Percentiles rank a stretch among this genome's conserved stretches.
Evolutionary conservation across 2,888 invertebrate species (phyloP).

Genomic region (Erebia ligea): DNA sequence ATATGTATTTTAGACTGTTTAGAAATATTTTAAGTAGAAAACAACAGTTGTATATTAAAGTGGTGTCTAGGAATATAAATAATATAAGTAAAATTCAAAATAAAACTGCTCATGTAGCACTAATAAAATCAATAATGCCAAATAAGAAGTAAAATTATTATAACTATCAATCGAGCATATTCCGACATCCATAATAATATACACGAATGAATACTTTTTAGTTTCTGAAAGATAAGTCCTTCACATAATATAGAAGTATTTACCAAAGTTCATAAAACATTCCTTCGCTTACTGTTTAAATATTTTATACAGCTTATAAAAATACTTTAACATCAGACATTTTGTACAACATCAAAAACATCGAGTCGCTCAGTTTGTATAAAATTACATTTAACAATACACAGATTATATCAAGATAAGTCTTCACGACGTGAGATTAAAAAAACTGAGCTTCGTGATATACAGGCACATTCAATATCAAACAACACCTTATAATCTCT

Average conservation of each 20-base stretch:
- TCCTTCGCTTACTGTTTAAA: constrained; percentile 18
- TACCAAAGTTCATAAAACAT: constrained; percentile 10
- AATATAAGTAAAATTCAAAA: too few species aligned
- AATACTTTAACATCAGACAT: constrained; percentile 69
- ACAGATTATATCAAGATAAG: constrained; percentile 38
- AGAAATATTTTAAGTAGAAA: too few species aligned
- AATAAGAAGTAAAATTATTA: too few species aligned
- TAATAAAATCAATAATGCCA: too few species aligned
- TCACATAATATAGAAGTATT: background rate
- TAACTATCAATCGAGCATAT: too few species aligned
- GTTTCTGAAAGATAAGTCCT: background rate
- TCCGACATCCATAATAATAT: too few species aligned
- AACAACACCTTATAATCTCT: constrained; percentile 35
- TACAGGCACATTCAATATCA: constrained; percentile 51
- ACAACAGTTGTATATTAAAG: too few species aligned
- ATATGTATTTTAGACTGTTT: too few species aligned
- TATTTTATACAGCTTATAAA: constrained; percentile 63
- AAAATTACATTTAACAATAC: constrained; percentile 47
- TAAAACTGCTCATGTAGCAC: too few species aligned
- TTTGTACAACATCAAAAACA: constrained; percentile 78
- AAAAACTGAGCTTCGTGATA: constrained; percentile 37
- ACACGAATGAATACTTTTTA: background rate
- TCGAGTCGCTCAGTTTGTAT: constrained; percentile 52
- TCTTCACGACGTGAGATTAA: constrained; percentile 38
- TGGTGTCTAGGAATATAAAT: too few species aligned